Conservation (phyloP, 2,797 vertebrate species). For the Malurus splendens region DNA sequence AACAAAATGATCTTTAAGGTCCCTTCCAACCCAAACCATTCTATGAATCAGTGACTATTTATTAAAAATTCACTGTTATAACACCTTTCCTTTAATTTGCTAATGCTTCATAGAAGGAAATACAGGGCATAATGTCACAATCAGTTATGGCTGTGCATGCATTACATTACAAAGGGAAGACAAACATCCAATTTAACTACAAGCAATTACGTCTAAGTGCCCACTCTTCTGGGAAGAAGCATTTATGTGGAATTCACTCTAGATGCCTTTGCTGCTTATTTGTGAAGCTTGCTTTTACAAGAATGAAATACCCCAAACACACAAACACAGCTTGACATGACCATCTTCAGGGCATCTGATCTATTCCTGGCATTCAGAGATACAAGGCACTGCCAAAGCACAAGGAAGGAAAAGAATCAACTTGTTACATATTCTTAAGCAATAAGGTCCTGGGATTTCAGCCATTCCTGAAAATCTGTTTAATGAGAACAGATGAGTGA, state of each 20-base stretch:
- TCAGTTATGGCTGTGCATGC: not conserved
- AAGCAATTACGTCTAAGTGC: not conserved
- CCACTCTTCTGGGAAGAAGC: not conserved
- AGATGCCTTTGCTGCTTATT: not conserved
- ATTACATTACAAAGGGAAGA: not conserved
- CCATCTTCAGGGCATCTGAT: not conserved
- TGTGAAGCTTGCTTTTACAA: not conserved
- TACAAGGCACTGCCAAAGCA: not conserved
- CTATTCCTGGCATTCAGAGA: not conserved
- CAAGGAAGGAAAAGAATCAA: not conserved
- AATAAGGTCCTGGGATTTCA: not conserved
- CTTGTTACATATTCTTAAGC: not conserved
- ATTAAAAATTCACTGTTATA: not conserved
- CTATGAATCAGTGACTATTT: not conserved
- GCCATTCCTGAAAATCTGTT: not conserved
- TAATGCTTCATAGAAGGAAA: not conserved
- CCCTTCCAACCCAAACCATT: not conserved
- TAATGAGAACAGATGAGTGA: not conserved
- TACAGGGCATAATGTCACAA: not conserved
- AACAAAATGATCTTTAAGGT: not conserved
- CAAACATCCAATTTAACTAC: not conserved
- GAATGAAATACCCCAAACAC: not conserved
- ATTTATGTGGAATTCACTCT: not conserved
- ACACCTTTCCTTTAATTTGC: not conserved
- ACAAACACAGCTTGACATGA: not conserved